These are phyloP conservation scores for Oreochromis grahami DNA, from an alignment of 2,797 vertebrate genomes.

Conservation along the genomic window DNA sequence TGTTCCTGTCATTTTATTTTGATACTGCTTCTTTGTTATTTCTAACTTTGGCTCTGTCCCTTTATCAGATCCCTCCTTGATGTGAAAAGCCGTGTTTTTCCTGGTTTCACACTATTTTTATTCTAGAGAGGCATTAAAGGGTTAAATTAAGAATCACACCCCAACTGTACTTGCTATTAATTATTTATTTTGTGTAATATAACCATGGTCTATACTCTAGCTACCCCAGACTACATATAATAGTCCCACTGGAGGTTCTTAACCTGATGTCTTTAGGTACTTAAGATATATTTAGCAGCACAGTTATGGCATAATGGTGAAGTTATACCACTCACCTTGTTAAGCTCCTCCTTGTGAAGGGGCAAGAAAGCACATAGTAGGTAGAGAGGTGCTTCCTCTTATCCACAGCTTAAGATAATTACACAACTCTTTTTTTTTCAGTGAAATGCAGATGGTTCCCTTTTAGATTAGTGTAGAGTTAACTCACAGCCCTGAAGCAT, in stretches of 20 bases:
- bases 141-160: background rate
- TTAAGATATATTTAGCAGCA: background rate
- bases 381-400: background rate
- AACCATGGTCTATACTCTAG: background rate
- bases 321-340: constrained; percentile 18
- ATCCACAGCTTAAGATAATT: background rate
- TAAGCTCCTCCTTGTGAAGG: background rate
- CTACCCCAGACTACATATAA: constrained; percentile 15
- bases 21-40: background rate
- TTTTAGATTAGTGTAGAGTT: background rate
- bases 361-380: background rate
- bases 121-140: background rate
- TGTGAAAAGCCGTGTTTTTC: background rate
- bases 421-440: background rate
- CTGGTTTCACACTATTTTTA: background rate
- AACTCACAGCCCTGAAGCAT: background rate
- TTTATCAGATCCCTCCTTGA: background rate
- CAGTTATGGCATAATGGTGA: background rate
- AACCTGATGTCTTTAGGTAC: constrained; percentile 20
- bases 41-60: background rate
- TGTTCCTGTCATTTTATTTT: background rate
- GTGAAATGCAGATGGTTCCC: background rate
- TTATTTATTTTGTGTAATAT: background rate
- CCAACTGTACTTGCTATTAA: background rate
- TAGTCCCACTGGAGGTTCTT: constrained; percentile 24